These are phyloP conservation scores for Delphinapterus leucas DNA, from an alignment of 2,113 vertebrate species.

Conservation along the genomic window DNA sequence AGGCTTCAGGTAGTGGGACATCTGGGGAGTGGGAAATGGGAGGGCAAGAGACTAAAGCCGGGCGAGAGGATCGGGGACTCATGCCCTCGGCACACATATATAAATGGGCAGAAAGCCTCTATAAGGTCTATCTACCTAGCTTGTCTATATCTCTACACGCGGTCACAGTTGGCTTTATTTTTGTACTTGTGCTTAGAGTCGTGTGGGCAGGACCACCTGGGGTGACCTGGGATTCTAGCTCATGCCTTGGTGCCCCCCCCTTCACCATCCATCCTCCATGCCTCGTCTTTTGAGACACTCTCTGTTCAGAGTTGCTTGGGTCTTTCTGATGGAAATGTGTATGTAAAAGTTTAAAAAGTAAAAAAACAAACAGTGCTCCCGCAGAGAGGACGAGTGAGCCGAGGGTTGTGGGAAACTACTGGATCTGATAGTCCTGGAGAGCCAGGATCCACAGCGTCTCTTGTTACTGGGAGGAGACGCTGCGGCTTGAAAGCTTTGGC, in stretches of 20 bases:
- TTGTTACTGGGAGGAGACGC: neutral
- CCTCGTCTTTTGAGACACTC: neutral
- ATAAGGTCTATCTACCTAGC: constrained; percentile 78
- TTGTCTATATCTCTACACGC: constrained; percentile 76
- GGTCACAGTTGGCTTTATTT: constrained; percentile 85
- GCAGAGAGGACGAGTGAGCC: neutral
- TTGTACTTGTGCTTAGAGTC: constrained; percentile 83
- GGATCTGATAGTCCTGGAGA: neutral
- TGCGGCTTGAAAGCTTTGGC: neutral
- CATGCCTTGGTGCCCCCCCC: constrained; percentile 26
- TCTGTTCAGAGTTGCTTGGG: constrained; percentile 7
- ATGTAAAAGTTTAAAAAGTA: neutral
- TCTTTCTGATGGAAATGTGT: constrained; percentile 31
- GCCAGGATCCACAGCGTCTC: neutral
- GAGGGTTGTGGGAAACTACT: neutral
- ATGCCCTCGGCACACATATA: constrained; percentile 71
- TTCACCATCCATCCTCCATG: neutral
- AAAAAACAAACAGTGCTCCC: neutral
- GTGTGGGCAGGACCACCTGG: constrained; percentile 70
- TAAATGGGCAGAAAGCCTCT: constrained; percentile 79
- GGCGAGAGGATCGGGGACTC: constrained; percentile 56
- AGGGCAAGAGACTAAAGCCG: neutral
- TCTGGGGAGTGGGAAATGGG: neutral
- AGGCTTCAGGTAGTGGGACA: constrained; percentile 9
- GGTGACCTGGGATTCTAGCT: constrained; percentile 63